A percentile compares a stretch with the other conserved stretches of the same genome.
Evolutionary conservation across 2,888 invertebrate genomes (phyloP).

Genomic region (Acrocyrtus sp.): DNA sequence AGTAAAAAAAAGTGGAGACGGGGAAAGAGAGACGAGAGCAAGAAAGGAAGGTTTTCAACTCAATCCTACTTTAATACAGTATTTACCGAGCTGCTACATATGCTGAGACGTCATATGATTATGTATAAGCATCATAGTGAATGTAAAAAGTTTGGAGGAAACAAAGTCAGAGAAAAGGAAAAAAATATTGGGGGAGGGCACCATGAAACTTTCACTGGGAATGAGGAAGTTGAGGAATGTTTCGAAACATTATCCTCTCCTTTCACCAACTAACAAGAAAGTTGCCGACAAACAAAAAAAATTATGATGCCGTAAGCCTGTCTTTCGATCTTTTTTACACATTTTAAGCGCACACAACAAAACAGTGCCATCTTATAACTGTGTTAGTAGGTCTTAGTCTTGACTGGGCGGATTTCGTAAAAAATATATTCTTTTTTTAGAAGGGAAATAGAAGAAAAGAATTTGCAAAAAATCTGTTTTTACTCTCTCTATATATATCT

Average conservation of each 20-base stretch:
- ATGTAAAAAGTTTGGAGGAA: not conserved
- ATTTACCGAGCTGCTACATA: too few species aligned
- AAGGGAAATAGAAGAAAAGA: too few species aligned
- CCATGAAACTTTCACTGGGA: constrained; percentile 7
- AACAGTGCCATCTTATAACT: not conserved
- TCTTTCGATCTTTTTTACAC: not conserved
- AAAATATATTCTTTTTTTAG: too few species aligned
- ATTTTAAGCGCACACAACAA: not conserved
- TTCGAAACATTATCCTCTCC: constrained; percentile 13
- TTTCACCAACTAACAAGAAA: constrained; percentile 1
- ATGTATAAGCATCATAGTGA: not conserved
- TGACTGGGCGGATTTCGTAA: too few species aligned
- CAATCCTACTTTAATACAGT: too few species aligned
- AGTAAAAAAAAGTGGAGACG: too few species aligned
- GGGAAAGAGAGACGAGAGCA: too few species aligned
- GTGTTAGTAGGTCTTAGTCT: too few species aligned
- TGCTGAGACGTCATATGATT: not conserved
- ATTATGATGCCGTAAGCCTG: not conserved
- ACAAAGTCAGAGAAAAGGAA: not conserved
- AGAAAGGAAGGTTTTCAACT: too few species aligned
- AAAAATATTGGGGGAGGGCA: too few species aligned
- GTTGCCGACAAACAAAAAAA: not conserved
- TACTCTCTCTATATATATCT: too few species aligned
- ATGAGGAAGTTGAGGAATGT: constrained; percentile 11
- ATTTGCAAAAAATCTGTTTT: too few species aligned